Base-by-base conservation (phyloP, 2,888 invertebrate species). In the Cephus spinipes region DNA sequence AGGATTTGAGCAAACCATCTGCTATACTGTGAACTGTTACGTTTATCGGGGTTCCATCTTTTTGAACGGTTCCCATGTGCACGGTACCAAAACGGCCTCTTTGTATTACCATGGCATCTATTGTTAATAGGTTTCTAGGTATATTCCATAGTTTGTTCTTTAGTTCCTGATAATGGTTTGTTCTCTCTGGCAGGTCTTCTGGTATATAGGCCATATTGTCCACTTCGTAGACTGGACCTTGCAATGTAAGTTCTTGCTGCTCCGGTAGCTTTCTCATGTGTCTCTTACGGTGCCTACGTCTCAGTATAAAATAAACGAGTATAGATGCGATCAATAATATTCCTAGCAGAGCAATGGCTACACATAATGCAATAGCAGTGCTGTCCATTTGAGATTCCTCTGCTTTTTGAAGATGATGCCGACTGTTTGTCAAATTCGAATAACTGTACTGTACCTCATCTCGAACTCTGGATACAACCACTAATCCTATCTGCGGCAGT, bases 61-160 rank as follows among this genome's bases (percentile, higher is more conserved):
- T 95, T 81, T 94, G 93, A 0, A 97, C 93, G 77, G 93, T 94
- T 0, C 96, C 97, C 84, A 93, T 94, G 31, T 96, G 95, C 40
- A 97, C 95, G 83, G 95, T 94, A 0, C 97, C 97, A 90, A 95
- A 97, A 87, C 94, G 94, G 35, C 97, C 97, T 12, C 95, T 92
- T 0, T 96, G 96, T 33, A 96, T 92, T 88, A 94, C 93, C 75
- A 94, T 94, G 3, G 94, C 94, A 86, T 96, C 95, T 76, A 97
- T 93, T 73, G 95, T 95, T 81, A 97, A 91, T 74, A 94, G 93
- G 87, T 94, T 96, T 81, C 95, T 93, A 0, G 96, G 95, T 86
- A 95, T 94, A 80, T 94, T 94, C 94, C 96, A 95, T 0, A 97
- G 92, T 88, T 95, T 95, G 84, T 95, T 94, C 88, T 96, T 96